Conservation (phyloP, 2,888 invertebrate genomes). For the Teleiodes luculella region DNA sequence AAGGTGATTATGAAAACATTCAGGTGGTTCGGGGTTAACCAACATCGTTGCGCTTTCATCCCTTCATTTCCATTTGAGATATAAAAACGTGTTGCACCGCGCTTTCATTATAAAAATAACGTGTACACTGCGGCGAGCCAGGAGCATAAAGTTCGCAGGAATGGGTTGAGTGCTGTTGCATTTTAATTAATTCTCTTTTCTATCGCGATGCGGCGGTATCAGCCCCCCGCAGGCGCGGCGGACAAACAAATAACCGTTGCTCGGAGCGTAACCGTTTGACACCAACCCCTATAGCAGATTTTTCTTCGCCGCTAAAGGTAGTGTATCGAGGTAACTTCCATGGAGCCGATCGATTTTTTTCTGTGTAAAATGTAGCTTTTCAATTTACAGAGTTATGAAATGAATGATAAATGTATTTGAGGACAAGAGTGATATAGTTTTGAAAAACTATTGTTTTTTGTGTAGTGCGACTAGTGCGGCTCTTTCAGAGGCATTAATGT, state of each 20-base stretch:
- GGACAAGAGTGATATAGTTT: too few relatives aligned
- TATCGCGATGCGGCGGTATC: slow-evolving; percentile 74
- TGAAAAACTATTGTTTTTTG: too few relatives aligned
- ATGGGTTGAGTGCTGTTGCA: slow-evolving; percentile 73
- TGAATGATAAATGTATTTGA: too few relatives aligned
- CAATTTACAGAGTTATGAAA: too few relatives aligned
- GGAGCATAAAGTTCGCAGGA: slow-evolving; percentile 59
- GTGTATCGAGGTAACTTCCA: not conserved
- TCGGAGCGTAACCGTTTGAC: slow-evolving; percentile 61
- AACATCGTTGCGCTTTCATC: slow-evolving; percentile 18
- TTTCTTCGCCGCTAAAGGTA: slow-evolving; percentile 36
- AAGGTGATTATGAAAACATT: not conserved
- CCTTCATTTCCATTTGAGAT: slow-evolving; percentile 23
- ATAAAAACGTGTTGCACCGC: slow-evolving; percentile 33
- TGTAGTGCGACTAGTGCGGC: too few relatives aligned
- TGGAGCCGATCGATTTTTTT: not conserved
- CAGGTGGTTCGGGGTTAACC: not conserved
- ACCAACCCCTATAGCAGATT: slow-evolving; percentile 46
- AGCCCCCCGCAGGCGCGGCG: slow-evolving; percentile 63
- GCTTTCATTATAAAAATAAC: slow-evolving; percentile 48
- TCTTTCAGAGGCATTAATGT: too few relatives aligned
- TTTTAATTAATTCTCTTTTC: slow-evolving; percentile 78
- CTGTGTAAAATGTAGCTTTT: not conserved
- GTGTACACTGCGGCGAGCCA: slow-evolving; percentile 38
- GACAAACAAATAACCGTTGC: slow-evolving; percentile 68